Base-by-base conservation (phyloP, 2,888 invertebrate species). In the Rapana venosa region DNA sequence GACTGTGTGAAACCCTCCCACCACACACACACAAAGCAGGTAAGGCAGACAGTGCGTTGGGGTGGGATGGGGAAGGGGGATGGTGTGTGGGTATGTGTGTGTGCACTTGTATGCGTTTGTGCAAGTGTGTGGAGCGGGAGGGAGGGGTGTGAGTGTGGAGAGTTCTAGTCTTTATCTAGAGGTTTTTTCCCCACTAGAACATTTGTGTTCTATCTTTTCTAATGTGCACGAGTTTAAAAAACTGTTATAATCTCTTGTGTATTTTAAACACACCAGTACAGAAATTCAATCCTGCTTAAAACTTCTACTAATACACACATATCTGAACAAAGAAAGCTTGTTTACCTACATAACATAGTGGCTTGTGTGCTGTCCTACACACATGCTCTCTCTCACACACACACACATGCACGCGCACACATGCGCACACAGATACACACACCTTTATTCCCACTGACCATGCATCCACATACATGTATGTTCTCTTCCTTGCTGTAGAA, bases 11-110 rank as follows among this genome's bases (percentile, higher is more conserved):
- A 88, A 47, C 90, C 90, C 6, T 77, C 83, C 70, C 58, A 85
- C 36, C 61, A 84, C 58, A 81, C 87, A 77, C 81, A 90, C 47
- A 36, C 85, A 0, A 91, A 86, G 36, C 91, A 90, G 91, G 91
- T 91, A 30, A 88, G 83, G 32, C 15, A 30, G 2, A 61, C 17
- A 22, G 61, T 61, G 61, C 6, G 61, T 61, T 61, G 58, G 8
- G 58, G 8, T 15, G 8, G 61, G 20, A 15, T 61, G 61, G 2
- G 61, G 15, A n/a, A 20, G 15, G 13, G 61, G 15, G 30, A 2
- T n/a, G 77, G 77, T 77, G 30, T 77, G 77, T n/a, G 26, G n/a
- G 74, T 74, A n/a, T 74, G 77, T 77, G 77, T 77, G 26, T n/a
- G 77, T 77, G 77, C 30, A 77, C 6, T n/a, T 61, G 22, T 61